Percentiles rank a stretch among this genome's conserved stretches.
Conservation (phyloP, 2,113 vertebrate genomes). For the Spilogale gracilis region DNA sequence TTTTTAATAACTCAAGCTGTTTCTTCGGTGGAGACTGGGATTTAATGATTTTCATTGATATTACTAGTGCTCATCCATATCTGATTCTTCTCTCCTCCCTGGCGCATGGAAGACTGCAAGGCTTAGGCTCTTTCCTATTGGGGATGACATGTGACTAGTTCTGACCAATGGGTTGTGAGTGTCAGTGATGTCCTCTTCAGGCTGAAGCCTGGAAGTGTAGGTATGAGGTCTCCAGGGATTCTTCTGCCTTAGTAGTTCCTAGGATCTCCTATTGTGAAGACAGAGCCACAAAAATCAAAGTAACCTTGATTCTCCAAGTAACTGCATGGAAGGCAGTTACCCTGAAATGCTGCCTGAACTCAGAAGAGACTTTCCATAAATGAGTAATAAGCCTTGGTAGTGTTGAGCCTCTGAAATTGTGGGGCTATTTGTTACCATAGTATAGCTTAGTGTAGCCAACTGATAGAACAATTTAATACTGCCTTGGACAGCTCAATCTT, state of each 20-base stretch:
- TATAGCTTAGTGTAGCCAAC: background rate
- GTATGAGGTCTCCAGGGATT: background rate
- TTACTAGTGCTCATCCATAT: background rate
- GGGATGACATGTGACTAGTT: background rate
- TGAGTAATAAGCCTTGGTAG: background rate
- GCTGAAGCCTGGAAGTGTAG: background rate
- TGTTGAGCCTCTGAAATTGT: background rate
- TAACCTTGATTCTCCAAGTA: background rate
- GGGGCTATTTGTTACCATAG: background rate
- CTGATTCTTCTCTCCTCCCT: background rate
- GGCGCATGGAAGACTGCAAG: background rate
- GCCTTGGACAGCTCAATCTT: background rate
- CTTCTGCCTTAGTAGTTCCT: background rate
- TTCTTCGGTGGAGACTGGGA: background rate
- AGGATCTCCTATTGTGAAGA: background rate
- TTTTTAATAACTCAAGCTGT: background rate
- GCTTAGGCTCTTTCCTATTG: background rate
- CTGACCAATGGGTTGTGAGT: background rate
- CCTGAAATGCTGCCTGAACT: background rate
- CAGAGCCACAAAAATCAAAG: background rate
- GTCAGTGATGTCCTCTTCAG: background rate
- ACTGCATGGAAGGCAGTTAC: background rate
- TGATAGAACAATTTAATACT: background rate
- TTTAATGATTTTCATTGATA: background rate
- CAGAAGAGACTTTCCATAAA: background rate